Evolutionary conservation across 2,797 vertebrate genomes (phyloP).

Genomic region (Taeniopygia guttata): DNA sequence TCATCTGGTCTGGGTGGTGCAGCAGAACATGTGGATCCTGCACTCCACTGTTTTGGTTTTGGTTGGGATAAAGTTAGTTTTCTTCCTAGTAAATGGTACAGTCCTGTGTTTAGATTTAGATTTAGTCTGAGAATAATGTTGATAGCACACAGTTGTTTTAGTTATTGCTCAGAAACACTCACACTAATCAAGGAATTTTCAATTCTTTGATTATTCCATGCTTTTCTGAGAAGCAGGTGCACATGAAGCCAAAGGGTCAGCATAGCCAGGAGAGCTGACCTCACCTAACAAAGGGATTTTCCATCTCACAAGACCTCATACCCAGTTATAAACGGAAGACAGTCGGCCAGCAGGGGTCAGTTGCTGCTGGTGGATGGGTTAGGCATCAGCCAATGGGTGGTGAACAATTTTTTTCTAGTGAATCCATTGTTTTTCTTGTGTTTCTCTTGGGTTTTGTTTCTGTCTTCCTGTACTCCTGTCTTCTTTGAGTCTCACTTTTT

Average conservation of each 20-base stretch:
- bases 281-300: not conserved
- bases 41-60: not conserved
- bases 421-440: not conserved
- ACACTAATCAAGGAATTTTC: not conserved
- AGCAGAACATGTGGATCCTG: not conserved
- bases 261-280: not conserved
- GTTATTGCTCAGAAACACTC: not conserved
- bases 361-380: not conserved
- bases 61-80: not conserved
- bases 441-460: not conserved
- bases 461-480: not conserved
- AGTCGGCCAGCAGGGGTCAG: not conserved
- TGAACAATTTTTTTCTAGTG: not conserved
- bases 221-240: not conserved
- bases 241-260: not conserved
- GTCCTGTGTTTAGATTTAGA: not conserved
- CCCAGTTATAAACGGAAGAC: no score
- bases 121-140: not conserved
- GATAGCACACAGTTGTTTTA: not conserved
- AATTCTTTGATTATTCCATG: no score
- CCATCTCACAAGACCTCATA: not conserved
- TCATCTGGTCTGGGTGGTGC: not conserved
- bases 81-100: not conserved
- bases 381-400: no score
- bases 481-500: not conserved